A percentile compares a stretch with the other conserved stretches of the same genome.
These are phyloP conservation scores for Benthosema pterotum DNA, from an alignment of 2,797 vertebrate species.

Conservation along the genomic window DNA sequence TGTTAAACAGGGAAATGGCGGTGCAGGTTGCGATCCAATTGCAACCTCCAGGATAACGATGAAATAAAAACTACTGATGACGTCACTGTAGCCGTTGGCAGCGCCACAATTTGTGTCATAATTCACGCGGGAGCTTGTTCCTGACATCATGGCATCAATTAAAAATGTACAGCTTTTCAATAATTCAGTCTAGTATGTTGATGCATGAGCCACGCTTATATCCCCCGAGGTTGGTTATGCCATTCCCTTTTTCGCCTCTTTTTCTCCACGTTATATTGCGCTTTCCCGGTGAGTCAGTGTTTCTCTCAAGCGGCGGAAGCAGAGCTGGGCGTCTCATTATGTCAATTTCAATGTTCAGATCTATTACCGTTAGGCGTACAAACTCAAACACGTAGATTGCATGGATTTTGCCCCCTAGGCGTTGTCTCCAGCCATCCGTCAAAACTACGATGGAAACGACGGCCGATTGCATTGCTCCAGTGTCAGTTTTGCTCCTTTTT, in stretches of 20 bases:
- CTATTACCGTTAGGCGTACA: slow-evolving; percentile 52
- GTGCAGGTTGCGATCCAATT: no score
- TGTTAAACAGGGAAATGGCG: no score
- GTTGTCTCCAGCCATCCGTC: slow-evolving; percentile 46
- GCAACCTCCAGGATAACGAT: slow-evolving; percentile 60
- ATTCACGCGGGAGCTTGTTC: slow-evolving; percentile 45
- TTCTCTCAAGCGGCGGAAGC: background rate
- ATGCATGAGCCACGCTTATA: background rate
- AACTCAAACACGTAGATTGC: slow-evolving; percentile 4
- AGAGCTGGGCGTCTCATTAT: background rate
- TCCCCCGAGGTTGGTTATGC: background rate
- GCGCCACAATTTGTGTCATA: slow-evolving; percentile 38
- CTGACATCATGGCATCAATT: slow-evolving; percentile 44
- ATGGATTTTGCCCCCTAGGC: slow-evolving; percentile 15
- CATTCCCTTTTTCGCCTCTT: background rate
- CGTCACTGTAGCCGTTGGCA: slow-evolving; percentile 44
- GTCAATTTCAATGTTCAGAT: slow-evolving; percentile 40
- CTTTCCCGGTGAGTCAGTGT: background rate
- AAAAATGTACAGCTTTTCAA: slow-evolving; percentile 28
- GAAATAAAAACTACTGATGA: slow-evolving; percentile 40
- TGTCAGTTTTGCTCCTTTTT: slow-evolving; percentile 31
- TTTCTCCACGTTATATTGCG: background rate
- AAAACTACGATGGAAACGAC: slow-evolving; percentile 35
- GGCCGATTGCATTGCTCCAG: slow-evolving; percentile 39
- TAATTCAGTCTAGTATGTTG: slow-evolving; percentile 24